These are phyloP conservation scores for Lacerta agilis DNA, from an alignment of 2,797 vertebrate genomes.

Conservation along the genomic window DNA sequence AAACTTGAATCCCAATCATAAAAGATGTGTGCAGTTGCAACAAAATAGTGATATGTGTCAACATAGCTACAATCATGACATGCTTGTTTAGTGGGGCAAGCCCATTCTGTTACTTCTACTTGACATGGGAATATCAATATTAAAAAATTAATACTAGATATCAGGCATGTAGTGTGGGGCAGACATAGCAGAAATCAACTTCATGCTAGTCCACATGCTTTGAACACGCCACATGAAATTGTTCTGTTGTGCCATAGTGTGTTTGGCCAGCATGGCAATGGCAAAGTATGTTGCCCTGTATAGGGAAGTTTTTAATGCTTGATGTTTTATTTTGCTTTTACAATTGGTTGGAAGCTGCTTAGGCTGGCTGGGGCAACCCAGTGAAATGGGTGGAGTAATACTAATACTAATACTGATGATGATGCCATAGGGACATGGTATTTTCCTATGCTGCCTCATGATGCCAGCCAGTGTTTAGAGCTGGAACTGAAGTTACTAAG, in stretches of 20 bases:
- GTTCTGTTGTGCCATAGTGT: neutral
- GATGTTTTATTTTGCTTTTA: too few relatives aligned
- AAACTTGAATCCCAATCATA: neutral
- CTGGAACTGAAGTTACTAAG: neutral
- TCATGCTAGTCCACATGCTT: neutral
- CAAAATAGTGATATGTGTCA: neutral
- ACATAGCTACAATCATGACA: neutral
- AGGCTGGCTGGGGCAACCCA: too few relatives aligned
- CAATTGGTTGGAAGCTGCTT: too few relatives aligned
- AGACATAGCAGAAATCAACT: neutral
- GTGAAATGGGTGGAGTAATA: too few relatives aligned
- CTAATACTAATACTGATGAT: too few relatives aligned
- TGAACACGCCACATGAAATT: neutral
- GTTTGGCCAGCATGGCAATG: neutral
- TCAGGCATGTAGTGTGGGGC: neutral
- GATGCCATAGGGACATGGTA: neutral
- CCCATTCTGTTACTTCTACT: neutral
- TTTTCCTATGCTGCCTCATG: neutral
- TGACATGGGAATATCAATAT: neutral
- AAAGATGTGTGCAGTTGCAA: neutral
- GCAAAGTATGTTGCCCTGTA: neutral
- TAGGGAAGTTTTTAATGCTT: neutral
- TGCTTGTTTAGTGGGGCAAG: neutral
- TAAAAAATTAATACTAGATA: neutral
- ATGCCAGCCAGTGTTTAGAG: neutral